phyloP scores from a whole-genome alignment of 2,797 vertebrate species.

The Myotis myotis region DNA sequence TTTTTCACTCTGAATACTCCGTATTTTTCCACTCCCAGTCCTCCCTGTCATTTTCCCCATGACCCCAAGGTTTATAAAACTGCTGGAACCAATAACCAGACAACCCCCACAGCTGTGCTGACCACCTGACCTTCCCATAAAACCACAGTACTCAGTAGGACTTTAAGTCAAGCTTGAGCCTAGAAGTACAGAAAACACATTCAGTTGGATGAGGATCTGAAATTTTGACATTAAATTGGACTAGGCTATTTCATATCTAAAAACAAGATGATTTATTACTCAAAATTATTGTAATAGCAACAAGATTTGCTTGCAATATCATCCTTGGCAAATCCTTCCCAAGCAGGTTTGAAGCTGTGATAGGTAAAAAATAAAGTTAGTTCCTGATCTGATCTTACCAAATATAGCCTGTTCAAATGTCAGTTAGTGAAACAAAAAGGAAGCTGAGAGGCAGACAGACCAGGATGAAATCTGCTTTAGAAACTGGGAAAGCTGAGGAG shows the following conservation, averaged over 20 bases:
- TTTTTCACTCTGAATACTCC: neutral
- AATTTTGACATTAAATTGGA: neutral
- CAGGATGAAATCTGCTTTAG: neutral
- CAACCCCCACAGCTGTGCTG: neutral
- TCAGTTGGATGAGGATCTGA: neutral
- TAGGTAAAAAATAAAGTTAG: slow-evolving; percentile 55
- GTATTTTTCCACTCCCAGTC: neutral
- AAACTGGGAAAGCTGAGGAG: neutral
- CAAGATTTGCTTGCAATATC: neutral
- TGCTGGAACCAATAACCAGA: neutral
- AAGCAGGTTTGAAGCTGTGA: slow-evolving; percentile 27
- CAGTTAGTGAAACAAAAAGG: neutral
- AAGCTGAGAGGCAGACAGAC: neutral
- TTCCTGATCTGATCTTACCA: slow-evolving; percentile 57
- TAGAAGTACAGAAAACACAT: neutral
- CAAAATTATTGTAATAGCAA: neutral
- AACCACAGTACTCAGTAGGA: neutral
- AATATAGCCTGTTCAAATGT: slow-evolving; percentile 41
- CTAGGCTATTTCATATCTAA: neutral
- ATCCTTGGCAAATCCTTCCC: slow-evolving; percentile 46
- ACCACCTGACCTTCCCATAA: neutral
- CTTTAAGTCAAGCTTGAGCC: neutral
- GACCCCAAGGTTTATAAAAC: neutral
- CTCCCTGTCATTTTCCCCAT: neutral
- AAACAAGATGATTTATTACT: neutral